phyloP scores from a whole-genome alignment of 2,797 vertebrate species.

The Hippocampus kuda region DNA sequence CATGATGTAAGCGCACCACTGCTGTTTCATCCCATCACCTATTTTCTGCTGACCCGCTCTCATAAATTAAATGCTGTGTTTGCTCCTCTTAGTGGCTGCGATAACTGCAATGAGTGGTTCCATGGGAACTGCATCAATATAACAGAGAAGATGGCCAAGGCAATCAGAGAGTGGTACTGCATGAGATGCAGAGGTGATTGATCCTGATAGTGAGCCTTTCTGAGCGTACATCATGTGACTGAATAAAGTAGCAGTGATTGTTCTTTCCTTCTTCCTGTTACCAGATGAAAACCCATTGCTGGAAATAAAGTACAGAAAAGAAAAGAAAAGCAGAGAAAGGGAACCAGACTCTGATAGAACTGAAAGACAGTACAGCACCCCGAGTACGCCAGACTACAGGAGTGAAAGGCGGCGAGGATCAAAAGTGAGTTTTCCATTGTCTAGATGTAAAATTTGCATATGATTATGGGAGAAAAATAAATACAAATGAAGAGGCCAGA shows the following conservation, averaged over 20 bases:
- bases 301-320: slow-evolving; percentile 79
- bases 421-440: slow-evolving; percentile 51
- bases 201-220: neutral
- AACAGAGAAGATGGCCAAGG: slow-evolving; percentile 89
- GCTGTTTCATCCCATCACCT: neutral
- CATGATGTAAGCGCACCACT: slow-evolving; percentile 78
- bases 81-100: slow-evolving; percentile 72
- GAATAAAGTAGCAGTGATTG: neutral
- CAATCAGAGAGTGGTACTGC: slow-evolving; percentile 90
- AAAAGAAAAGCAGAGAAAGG: slow-evolving; percentile 77
- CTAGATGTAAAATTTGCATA: neutral
- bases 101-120: slow-evolving; percentile 94
- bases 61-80: neutral
- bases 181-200: slow-evolving; percentile 74
- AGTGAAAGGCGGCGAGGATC: slow-evolving; percentile 69
- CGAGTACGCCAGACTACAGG: slow-evolving; percentile 68
- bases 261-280: slow-evolving; percentile 6
- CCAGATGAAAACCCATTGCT: slow-evolving; percentile 73
- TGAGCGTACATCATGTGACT: neutral
- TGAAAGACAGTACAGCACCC: slow-evolving; percentile 63
- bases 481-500: too few relatives aligned
- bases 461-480: neutral
- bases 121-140: slow-evolving; percentile 89
- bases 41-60: neutral
- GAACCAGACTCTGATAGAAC: slow-evolving; percentile 69